Base-by-base conservation (phyloP, 2,797 vertebrate genomes). In the Crypturellus tataupa region DNA sequence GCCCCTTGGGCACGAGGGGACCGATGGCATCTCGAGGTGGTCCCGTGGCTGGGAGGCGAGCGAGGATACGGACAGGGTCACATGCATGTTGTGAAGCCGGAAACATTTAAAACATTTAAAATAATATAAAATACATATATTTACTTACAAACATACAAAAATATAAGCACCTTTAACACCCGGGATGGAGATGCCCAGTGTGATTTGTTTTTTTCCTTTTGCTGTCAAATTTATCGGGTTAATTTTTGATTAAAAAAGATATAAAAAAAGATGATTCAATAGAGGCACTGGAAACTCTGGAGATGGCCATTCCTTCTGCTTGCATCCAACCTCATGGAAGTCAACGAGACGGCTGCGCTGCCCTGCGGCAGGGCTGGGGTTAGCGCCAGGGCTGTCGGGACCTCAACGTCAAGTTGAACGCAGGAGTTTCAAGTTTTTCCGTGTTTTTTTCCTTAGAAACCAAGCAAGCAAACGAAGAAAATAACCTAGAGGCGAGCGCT, bases 141-240 rank as follows among this genome's bases (percentile, higher is more conserved):
- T 98, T 99, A 99, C 99, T 99, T 99, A 99, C 98, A 99, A 98
- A 99, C 98, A 98, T 98, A 98, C 97, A 98, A 98, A 99, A 98
- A 98, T 91, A 97, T 94, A 97, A 98, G 98, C 98, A 98, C 99
- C 99, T 99, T 98, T 98, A 95, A 98, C 98, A 98, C 98, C 97
- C 3, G 95, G 97, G 98, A 98, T 98, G 97, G 96, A 97, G 98
- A 98, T 98, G 96, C 96, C 98, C 97, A 95, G 94, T 95, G 98
- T 96, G 97, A 97, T 91, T 82, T 95, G 37, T 44, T 49, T 49
- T 25, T 24, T 49, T 49, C 7, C 25, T 49, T 78, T 51, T 76
- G 89, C 91, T 63, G 51, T 55, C 65, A 4, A 71, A 86, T 89
- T 95, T 73, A 76, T 3, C 23, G 40, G 69, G 79, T 31, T 55